A percentile compares a stretch with the other conserved stretches of the same genome.
Conservation (phyloP, 2,888 invertebrate species). For the Campoplex capitator region DNA sequence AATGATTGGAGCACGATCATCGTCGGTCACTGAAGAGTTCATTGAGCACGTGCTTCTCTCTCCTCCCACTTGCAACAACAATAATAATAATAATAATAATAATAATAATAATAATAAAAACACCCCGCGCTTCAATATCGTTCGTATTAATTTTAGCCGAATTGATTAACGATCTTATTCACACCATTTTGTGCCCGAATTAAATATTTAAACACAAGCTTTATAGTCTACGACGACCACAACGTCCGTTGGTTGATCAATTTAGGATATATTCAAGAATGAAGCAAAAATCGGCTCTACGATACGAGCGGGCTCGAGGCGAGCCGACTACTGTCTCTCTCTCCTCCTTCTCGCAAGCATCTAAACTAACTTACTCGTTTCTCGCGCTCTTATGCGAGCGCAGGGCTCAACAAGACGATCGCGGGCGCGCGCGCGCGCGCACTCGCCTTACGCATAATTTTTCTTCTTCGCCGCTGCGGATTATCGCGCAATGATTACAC, state of each 20-base stretch:
- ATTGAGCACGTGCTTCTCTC: slow-evolving; percentile 21
- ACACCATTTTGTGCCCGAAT: not conserved
- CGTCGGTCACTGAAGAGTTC: slow-evolving; percentile 11
- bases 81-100: not conserved
- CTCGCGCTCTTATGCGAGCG: slow-evolving; percentile 65
- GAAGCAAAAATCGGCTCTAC: slow-evolving; percentile 53
- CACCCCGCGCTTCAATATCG: slow-evolving; percentile 11
- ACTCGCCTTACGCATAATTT: slow-evolving; percentile 14
- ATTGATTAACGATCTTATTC: slow-evolving; percentile 7
- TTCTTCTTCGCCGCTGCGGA: slow-evolving; percentile 7
- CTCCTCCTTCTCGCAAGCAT: slow-evolving; percentile 59
- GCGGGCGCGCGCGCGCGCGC: too few relatives aligned
- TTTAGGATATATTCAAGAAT: not conserved
- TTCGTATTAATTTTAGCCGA: not conserved
- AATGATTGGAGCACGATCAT: slow-evolving; percentile 18
- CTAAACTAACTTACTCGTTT: slow-evolving; percentile 75
- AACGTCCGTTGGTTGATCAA: not conserved
- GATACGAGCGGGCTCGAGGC: slow-evolving; percentile 77
- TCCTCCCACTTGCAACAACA: not conserved
- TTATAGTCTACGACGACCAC: not conserved
- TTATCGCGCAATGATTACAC: not conserved
- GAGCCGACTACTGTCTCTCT: slow-evolving; percentile 77
- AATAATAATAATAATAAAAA: not conserved
- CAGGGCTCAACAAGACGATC: slow-evolving; percentile 25
- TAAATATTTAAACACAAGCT: not conserved